Evolutionary conservation across 64 coral and sea anemone genomes (phyloP), one percentile per base, ranked within the genome.

Genomic region (Montipora sp.): DNA sequence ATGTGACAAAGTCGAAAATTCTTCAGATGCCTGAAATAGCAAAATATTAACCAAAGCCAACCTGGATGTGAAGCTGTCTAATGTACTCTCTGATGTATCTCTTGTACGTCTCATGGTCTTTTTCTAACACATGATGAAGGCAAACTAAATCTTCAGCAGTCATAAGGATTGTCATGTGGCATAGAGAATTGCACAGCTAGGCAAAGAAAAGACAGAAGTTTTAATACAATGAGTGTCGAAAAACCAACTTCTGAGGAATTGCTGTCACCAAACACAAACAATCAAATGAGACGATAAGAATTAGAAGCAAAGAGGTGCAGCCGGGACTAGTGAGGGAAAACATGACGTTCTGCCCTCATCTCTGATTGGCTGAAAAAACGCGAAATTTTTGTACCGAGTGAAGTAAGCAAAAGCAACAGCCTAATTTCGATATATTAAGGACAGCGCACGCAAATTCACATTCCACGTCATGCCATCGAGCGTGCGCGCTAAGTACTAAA

Each of bases 161-260:
- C 82, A 85, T 85, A 44, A 85, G 18, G 16, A 8, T 9, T 36
- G 82, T 85, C 82, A 85, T 71, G n/a, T 85, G 82, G 20, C 63
- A 85, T 3, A 85, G 59, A 4, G 82, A 85, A 85, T 85, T 85
- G 7, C 82, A 85, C 8, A 85, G 61, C 82, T 85, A 14, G 2
- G 13, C 36, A 85, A 72, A 22, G 19, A 15, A 78, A 19, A 15
- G 22, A 71, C 8, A 63, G 14, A 63, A 63, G 14, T 55, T 55
- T 55, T 10, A 55, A 7, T 55, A 10, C 27, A 36, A 36, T 2
- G 51, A 55, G 51, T 55, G 51, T 55, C 5, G 6, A 63, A 63
- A 14, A 16, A 63, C 59, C 10, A 12, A 63, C 9, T 12, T 15
- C 59, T 63, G 59, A 19, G 9, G 10, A 14, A 16, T 18, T 10